Evolutionary conservation across 2,113 vertebrate genomes (phyloP), one percentile per base, ranked within the genome.

Genomic region (Poecile atricapillus): DNA sequence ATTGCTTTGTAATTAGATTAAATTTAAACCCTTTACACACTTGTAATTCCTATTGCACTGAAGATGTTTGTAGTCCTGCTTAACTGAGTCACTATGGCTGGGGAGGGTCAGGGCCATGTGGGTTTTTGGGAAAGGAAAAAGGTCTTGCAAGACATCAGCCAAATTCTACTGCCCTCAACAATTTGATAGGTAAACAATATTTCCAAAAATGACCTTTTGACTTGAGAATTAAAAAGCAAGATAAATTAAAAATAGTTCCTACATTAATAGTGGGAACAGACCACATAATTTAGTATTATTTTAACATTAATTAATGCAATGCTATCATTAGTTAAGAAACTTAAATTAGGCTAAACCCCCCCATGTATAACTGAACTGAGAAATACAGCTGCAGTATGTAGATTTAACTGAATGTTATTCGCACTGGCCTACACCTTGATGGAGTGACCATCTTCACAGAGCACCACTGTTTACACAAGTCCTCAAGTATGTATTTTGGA

Each of bases 1-100:
- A 89, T 59, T 84, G 56, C 44, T 89, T 56, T 79, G 31, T 49
- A 91, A 92, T 89, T 84, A 89, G 68, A 89, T 81, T 81, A 6
- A 49, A 50, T 75, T 82, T 71, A 78, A 87, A 47, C 35, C 59
- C 52, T 67, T 91, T 58, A 28, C 52, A 87, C 41, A 69, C 15
- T 49, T 46, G 10, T 18, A 89, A 84, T 53, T 92, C 30, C 43
- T 78, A 18, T 2, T 6, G 2, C 23, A 25, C 5, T 33, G 37
- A 71, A 59, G 35, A 65, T 33, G 23, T 55, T 67, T 77, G 12
- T 52, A 62, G 63, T 43, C 64, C 10, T 31, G 22, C 46, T 77
- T 80, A 77, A 90, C 28, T 0, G 2, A 90, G 53, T 60, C 24
- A 44, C 10, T 52, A 41, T 0, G 53, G 31, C 0, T 56, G 35